These are phyloP conservation scores for Takifugu bimaculatus DNA, from an alignment of 2,113 vertebrate species.

Conservation along the genomic window DNA sequence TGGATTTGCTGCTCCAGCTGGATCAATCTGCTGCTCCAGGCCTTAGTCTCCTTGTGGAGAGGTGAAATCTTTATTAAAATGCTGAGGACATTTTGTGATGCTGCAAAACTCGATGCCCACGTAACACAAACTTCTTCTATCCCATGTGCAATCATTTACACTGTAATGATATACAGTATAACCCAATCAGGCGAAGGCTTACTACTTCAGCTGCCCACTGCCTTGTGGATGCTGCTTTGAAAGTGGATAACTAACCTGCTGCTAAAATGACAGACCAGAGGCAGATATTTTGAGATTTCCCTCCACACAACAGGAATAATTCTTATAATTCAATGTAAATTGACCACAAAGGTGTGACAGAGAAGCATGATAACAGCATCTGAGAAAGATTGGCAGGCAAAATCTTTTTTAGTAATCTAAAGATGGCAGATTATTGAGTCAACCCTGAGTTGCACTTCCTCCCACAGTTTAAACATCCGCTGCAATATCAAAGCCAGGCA, in stretches of 20 bases:
- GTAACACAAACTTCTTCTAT: too few species aligned
- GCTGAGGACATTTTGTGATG: background rate
- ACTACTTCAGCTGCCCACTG: too few species aligned
- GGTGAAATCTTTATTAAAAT: background rate
- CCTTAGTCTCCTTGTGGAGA: background rate
- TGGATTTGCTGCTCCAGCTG: background rate
- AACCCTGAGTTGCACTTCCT: background rate
- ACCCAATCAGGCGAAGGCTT: too few species aligned
- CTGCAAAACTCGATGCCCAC: too few species aligned
- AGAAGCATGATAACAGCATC: background rate
- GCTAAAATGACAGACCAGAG: background rate
- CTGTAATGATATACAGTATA: too few species aligned
- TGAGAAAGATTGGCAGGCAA: background rate
- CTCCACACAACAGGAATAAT: background rate
- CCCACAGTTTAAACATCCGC: background rate
- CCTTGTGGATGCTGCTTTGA: too few species aligned
- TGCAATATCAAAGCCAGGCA: too few species aligned
- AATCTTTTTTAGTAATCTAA: background rate
- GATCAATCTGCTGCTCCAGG: background rate
- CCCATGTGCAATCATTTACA: too few species aligned
- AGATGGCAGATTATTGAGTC: background rate
- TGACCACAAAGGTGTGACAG: too few species aligned
- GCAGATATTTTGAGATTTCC: background rate
- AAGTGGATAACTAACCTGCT: too few species aligned
- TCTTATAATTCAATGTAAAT: too few species aligned